Conservation (phyloP, 2,888 invertebrate genomes). For the Cerastis rubricosa region DNA sequence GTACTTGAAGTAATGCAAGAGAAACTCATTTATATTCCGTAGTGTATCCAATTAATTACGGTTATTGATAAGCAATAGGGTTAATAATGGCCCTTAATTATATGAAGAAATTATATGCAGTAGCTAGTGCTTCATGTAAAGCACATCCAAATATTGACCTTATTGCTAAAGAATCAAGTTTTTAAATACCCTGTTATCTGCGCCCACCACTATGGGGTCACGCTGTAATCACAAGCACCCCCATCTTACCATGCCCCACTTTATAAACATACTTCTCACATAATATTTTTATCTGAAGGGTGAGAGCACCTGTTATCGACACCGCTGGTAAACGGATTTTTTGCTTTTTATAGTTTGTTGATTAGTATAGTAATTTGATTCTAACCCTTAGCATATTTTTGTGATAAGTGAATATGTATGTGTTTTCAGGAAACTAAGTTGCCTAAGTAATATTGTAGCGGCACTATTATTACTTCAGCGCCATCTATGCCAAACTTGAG, state of each 20-base stretch:
- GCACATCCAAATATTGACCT: not conserved
- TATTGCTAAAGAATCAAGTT: not conserved
- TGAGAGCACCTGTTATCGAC: constrained; percentile 33
- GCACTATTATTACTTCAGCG: no score
- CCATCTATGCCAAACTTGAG: no score
- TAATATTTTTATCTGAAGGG: constrained; percentile 34
- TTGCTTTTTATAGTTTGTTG: not conserved
- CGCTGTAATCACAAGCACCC: constrained; percentile 22
- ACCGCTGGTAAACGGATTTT: not conserved
- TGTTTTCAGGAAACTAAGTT: not conserved
- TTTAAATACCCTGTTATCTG: constrained; percentile 7
- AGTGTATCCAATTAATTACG: no score
- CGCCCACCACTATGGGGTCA: not conserved
- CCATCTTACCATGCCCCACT: constrained; percentile 42
- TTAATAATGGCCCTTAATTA: no score
- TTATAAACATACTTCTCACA: constrained; percentile 38
- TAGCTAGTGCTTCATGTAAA: no score
- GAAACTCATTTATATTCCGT: no score
- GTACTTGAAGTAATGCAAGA: no score
- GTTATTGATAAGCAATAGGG: no score
- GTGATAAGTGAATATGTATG: not conserved
- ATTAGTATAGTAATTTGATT: not conserved
- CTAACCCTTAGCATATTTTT: not conserved
- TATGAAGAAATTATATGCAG: no score
- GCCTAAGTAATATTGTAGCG: no score